A percentile compares a stretch with the other conserved stretches of the same genome.
Evolutionary conservation across 2,113 vertebrate genomes (phyloP).

Genomic region (Colistium nudipinnis): DNA sequence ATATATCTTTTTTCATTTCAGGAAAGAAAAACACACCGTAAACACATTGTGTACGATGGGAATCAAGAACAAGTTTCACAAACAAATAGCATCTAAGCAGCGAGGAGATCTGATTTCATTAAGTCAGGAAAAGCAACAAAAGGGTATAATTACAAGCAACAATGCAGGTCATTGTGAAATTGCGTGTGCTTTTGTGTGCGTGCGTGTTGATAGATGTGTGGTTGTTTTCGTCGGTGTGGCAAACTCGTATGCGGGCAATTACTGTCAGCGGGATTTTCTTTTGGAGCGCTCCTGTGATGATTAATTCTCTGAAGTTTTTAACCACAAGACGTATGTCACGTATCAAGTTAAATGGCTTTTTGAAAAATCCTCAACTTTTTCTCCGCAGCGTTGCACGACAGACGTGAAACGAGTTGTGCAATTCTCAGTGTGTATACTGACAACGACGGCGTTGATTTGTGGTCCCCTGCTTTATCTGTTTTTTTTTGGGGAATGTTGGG

Average conservation of each 20-base stretch:
- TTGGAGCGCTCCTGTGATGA: slow-evolving; percentile 56
- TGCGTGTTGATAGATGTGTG: slow-evolving; percentile 24
- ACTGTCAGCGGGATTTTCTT: slow-evolving; percentile 62
- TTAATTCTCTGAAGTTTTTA: slow-evolving; percentile 66
- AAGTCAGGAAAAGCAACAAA: slow-evolving; percentile 48
- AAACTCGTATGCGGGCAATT: slow-evolving; percentile 57
- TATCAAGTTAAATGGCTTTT: slow-evolving; percentile 68
- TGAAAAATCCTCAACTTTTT: slow-evolving; percentile 41
- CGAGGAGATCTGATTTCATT: slow-evolving; percentile 59
- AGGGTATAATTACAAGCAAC: slow-evolving; percentile 65
- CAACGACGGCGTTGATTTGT: slow-evolving; percentile 22
- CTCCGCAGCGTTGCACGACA: slow-evolving; percentile 37
- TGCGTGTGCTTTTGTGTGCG: too few species aligned
- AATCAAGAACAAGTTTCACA: slow-evolving; percentile 65
- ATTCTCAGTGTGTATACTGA: slow-evolving; percentile 25
- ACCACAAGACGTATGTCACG: slow-evolving; percentile 67
- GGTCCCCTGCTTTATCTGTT: slow-evolving; percentile 11
- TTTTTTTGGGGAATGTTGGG: slow-evolving; percentile 1
- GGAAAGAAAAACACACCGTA: slow-evolving; percentile 29
- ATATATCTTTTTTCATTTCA: too few species aligned
- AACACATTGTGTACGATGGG: slow-evolving; percentile 42
- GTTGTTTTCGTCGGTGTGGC: slow-evolving; percentile 35
- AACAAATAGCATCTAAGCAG: slow-evolving; percentile 64
- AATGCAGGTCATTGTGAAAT: slow-evolving; percentile 68
- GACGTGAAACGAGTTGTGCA: slow-evolving; percentile 46